Evolutionary conservation across 2,888 invertebrate species (phyloP).

Genomic region (Siphlonurus alternatus): DNA sequence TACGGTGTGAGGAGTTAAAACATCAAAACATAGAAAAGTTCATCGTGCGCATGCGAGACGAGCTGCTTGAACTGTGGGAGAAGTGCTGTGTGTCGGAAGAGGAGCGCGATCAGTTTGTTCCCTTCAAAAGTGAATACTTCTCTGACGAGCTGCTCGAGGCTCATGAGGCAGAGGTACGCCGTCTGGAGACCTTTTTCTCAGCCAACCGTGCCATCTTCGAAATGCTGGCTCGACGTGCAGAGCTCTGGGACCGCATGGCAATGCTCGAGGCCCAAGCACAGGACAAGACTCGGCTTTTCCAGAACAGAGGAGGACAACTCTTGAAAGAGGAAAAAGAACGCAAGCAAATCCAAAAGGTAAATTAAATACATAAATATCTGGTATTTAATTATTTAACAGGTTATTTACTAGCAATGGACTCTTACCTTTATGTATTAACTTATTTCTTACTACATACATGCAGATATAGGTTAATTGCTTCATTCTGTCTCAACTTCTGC

Average conservation of each 20-base stretch:
- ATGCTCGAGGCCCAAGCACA: constrained; percentile 56
- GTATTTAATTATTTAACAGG: too few species aligned
- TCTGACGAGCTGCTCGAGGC: constrained; percentile 62
- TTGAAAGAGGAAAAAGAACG: constrained; percentile 73
- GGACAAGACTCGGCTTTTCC: constrained; percentile 68
- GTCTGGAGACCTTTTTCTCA: constrained; percentile 44
- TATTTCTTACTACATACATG: too few species aligned
- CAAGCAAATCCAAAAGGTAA: constrained; percentile 46
- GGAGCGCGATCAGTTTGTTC: constrained; percentile 42
- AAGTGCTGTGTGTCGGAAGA: constrained; percentile 48
- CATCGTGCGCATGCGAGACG: constrained; percentile 48
- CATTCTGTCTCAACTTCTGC: too few species aligned
- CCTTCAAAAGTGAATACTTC: constrained; percentile 47
- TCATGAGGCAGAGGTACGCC: constrained; percentile 61
- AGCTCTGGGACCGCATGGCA: constrained; percentile 56
- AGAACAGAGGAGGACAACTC: constrained; percentile 75
- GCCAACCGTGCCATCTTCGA: constrained; percentile 48
- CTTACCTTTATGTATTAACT: too few species aligned
- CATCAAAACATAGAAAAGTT: constrained; percentile 48
- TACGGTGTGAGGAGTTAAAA: constrained; percentile 56
- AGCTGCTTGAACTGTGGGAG: constrained; percentile 60
- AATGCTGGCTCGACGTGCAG: constrained; percentile 44
- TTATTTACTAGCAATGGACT: too few species aligned
- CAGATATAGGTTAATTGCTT: too few species aligned
- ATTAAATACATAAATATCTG: too few species aligned